Evolutionary conservation across 2,888 invertebrate species (phyloP), one percentile per base, ranked within the genome.

Genomic region (Xylota sylvarum): DNA sequence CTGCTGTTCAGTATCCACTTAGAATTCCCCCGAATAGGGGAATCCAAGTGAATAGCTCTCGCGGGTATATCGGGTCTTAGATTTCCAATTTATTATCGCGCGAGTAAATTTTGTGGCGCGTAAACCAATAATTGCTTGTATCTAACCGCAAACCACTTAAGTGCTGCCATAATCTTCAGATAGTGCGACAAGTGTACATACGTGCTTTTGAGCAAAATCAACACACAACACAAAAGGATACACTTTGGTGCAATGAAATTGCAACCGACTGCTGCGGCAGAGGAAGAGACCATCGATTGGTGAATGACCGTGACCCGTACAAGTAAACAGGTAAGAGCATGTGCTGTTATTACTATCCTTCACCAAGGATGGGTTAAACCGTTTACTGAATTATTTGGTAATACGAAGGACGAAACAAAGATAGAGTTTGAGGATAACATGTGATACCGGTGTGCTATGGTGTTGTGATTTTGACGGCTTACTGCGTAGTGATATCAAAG

Each of bases 271-370:
- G 4, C 69, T 76, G 56, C 70, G 30, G 56, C 62, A 85, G 12
- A 55, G 37, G 60, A 62, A 67, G 60, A 56, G 3, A 69, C 69
- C 67, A 82, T 86, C 82, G 86, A 86, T 86, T 60, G 62, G 40
- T 58, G 46, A 69, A 64, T 69, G 86, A 73, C 82, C 82, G 82
- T 86, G 86, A 86, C 82, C 86, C 64, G 19, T 27, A 64, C 23
- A 27, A 73, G 17, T 0, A 58, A 27, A 69, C 72, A 86, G 85
- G 85, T 86, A 77, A 81, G 72, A 40, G 23, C 48, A 64, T 50
- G 50, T 58, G 27, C 43, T 50, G 5, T 9, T 30, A 27, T 3
- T 43, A 17, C 10, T 7, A 35, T 1, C 37, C 37, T 37, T n/a
- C 48, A 12, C 9, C 0, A 9, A 9, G n/a, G 6, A 35, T 4